Percentiles rank a stretch among this genome's conserved stretches.
Evolutionary conservation across 2,113 vertebrate genomes (phyloP).

Genomic region (Triplophysa rosa): DNA sequence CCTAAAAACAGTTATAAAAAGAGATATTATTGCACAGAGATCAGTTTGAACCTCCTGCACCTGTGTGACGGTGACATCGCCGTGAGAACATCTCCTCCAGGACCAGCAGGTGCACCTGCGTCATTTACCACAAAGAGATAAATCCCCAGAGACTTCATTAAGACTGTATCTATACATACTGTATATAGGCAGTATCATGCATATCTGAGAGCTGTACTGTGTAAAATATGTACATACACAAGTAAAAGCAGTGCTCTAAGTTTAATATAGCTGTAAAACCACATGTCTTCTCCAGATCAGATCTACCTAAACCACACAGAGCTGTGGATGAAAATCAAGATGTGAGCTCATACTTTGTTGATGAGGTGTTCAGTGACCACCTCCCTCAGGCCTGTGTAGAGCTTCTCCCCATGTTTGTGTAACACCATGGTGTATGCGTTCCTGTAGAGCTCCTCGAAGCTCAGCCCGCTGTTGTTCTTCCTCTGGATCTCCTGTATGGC

Average conservation of each 20-base stretch:
- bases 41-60: slow-evolving; percentile 3
- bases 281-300: background rate
- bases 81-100: background rate
- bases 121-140: slow-evolving; percentile 2
- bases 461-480: slow-evolving; percentile 97
- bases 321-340: background rate
- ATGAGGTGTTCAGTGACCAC: slow-evolving; percentile 99
- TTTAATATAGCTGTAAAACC: background rate
- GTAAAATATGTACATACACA: too few species aligned
- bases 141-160: slow-evolving; percentile 12
- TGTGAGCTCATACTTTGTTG: slow-evolving; percentile 86
- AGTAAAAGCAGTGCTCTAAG: background rate
- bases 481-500: slow-evolving; percentile 98
- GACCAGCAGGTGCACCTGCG: background rate
- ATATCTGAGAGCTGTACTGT: slow-evolving; percentile 67
- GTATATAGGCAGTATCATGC: slow-evolving; percentile 81
- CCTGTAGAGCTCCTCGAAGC: slow-evolving; percentile 98
- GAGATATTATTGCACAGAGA: background rate
- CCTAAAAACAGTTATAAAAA: slow-evolving; percentile 69
- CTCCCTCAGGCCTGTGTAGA: slow-evolving; percentile 97
- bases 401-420: slow-evolving; percentile 98
- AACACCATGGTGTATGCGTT: slow-evolving; percentile 99
- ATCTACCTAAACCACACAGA: background rate
- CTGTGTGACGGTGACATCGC: slow-evolving; percentile 4
- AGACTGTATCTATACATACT: background rate